Evolutionary conservation across 1,140 invertebrate species (phyloP).

Genomic region (Papilio xuthus): DNA sequence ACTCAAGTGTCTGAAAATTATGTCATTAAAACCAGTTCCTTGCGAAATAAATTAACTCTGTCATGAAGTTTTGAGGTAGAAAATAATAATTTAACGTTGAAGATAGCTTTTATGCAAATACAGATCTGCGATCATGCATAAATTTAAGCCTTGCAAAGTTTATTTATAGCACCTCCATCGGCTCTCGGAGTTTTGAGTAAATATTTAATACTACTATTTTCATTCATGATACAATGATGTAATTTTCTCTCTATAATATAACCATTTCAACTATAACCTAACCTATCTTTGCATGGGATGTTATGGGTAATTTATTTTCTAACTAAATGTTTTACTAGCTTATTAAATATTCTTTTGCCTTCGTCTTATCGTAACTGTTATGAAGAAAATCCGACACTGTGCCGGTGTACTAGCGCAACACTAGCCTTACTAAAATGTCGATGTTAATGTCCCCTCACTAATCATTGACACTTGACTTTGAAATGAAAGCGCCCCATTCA

Average conservation of each 20-base stretch:
- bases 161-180: neutral
- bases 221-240: neutral
- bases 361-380: too few species aligned
- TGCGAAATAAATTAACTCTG: neutral
- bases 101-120: conserved; percentile 24
- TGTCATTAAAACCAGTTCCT: neutral
- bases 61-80: neutral
- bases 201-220: neutral
- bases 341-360: too few species aligned
- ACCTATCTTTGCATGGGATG: too few species aligned
- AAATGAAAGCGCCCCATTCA: too few species aligned
- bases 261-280: too few species aligned
- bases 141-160: conserved; percentile 1
- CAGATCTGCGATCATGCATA: conserved; percentile 6
- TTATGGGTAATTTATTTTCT: too few species aligned
- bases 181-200: neutral
- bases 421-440: too few species aligned
- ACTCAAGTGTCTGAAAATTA: neutral
- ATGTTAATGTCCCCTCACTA: too few species aligned
- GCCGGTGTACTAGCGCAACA: too few species aligned
- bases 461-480: too few species aligned
- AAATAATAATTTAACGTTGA: neutral
- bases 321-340: too few species aligned
- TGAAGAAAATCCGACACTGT: too few species aligned
- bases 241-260: neutral